Base-by-base conservation (phyloP, 2,113 vertebrate species). In the Gambusia holbrooki region DNA sequence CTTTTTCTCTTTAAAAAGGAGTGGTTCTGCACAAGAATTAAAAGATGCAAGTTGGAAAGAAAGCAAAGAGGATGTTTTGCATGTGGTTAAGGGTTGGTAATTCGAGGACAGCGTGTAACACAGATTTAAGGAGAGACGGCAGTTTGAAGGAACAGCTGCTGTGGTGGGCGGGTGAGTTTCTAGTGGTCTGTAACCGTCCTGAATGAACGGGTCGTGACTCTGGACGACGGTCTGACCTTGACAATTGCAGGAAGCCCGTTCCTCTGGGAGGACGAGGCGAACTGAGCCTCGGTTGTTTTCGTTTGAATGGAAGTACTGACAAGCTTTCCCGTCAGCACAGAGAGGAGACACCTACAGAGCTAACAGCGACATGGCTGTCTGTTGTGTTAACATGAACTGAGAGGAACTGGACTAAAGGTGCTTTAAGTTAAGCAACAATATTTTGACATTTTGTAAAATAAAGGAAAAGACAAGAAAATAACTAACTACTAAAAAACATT, bases 221-320 rank as follows among this genome's bases (percentile, higher is more conserved):
- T 30, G 65, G 79, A 89, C 77, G 78, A 67, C 65, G 74, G 80
- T 87, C 78, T 80, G 83, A 86, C 80, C 71, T 68, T 83, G 85
- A 87, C 85, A 88, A 87, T 80, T 81, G 81, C 75, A 88, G 91
- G 84, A 90, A 87, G 80, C 79, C 64, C 19, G 77, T 70, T 84
- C 74, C 69, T 66, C 62, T 32, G 64, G 77, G 78, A 80, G 82
- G 71, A 77, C 81, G 76, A 68, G 81, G 74, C 74, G 15, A 69
- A 62, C 74, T 69, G 64, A 87, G 73, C 72, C 76, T 84, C 88
- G 85, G 90, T 88, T 87, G 86, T 83, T 87, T 84, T 82, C 69
- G 73, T 87, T 87, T 82, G 74, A 84, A 84, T 78, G 81, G 14
- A 40, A 77, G 54, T 86, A 83, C 79, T 67, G 79, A 82, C 79